phyloP scores from a whole-genome alignment of 1,140 invertebrate genomes.

The Ladona fulva region DNA sequence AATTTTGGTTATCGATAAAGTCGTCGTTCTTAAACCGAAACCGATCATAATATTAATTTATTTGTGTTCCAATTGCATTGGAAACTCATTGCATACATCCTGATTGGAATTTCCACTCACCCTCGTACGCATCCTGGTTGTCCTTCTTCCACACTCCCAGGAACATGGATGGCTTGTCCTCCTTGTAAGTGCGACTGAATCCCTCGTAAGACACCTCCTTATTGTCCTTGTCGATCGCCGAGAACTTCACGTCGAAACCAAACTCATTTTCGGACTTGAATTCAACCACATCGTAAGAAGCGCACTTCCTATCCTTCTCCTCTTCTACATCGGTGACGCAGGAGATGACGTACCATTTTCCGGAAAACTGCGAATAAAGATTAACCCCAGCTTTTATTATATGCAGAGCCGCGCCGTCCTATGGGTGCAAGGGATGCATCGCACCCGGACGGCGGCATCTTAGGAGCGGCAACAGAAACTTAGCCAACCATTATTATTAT shows the following conservation, averaged over 20 bases:
- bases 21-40: too few species aligned
- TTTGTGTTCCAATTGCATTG: too few species aligned
- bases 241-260: not conserved
- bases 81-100: too few species aligned
- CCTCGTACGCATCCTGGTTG: not conserved
- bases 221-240: not conserved
- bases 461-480: too few species aligned
- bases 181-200: not conserved
- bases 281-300: not conserved
- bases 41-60: too few species aligned
- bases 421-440: too few species aligned
- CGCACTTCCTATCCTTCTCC: not conserved
- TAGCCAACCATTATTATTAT: too few species aligned
- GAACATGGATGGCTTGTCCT: not conserved
- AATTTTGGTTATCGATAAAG: too few species aligned
- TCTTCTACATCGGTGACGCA: not conserved
- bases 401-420: too few species aligned
- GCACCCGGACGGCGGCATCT: too few species aligned
- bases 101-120: not conserved
- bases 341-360: not conserved
- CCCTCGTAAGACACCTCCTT: not conserved
- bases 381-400: too few species aligned
- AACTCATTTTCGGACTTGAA: not conserved
- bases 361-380: not conserved
- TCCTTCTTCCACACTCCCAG: not conserved